Percentiles rank a stretch among this genome's conserved stretches.
phyloP scores from a whole-genome alignment of 2,888 invertebrate genomes.

The Xanthorhoe spadicearia region DNA sequence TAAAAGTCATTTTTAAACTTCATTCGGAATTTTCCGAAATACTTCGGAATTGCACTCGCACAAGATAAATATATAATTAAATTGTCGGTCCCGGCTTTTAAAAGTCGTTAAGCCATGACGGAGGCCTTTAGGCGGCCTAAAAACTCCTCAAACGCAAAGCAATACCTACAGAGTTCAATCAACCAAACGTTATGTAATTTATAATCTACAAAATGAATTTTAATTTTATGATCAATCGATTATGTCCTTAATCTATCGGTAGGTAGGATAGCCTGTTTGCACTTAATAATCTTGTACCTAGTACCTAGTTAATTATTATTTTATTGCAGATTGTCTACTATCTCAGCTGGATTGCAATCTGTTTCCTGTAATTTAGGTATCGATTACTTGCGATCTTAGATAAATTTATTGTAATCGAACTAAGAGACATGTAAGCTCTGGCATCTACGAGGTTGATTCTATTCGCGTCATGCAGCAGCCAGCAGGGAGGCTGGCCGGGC shows the following conservation, averaged over 20 bases:
- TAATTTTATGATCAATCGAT: background rate
- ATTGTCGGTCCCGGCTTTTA: no score
- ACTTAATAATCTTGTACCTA: no score
- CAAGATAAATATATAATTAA: no score
- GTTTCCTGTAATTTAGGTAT: background rate
- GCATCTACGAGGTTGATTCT: constrained; percentile 42
- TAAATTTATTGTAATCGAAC: background rate
- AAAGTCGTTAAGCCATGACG: no score
- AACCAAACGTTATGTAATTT: constrained; percentile 14
- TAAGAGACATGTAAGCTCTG: constrained; percentile 32
- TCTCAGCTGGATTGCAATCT: constrained; percentile 1
- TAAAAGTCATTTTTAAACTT: no score
- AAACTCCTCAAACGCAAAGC: constrained; percentile 21
- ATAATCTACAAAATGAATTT: constrained; percentile 1
- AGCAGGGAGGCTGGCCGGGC: constrained; percentile 49
- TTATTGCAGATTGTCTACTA: background rate
- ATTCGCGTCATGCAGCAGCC: constrained; percentile 47
- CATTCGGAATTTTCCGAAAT: no score
- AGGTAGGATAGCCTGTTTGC: no score
- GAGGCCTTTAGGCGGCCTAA: no score
- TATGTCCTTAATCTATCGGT: background rate
- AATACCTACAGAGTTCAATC: constrained; percentile 21
- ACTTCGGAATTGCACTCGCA: no score
- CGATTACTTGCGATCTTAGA: background rate
- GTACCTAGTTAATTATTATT: background rate